A percentile compares a stretch with the other conserved stretches of the same genome.
phyloP scores from a whole-genome alignment of 2,797 vertebrate species.

The Chaunax sp. region DNA sequence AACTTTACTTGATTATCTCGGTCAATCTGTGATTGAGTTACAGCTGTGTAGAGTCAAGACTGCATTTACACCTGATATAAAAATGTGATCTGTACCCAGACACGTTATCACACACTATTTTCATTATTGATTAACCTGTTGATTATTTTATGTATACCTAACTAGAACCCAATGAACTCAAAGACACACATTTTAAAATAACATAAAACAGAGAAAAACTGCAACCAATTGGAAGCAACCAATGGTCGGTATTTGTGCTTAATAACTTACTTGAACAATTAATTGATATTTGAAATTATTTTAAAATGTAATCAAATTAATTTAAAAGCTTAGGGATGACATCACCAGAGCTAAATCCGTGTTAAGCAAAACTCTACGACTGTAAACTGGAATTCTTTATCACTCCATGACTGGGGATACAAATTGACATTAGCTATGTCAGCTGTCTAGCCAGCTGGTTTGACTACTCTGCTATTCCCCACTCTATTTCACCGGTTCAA shows the following conservation, averaged over 20 bases:
- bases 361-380: neutral
- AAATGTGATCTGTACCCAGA: too few relatives aligned
- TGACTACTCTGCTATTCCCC: neutral
- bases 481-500: conserved; percentile 1
- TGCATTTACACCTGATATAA: too few relatives aligned
- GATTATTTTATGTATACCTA: neutral
- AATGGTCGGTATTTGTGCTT: too few relatives aligned
- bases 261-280: too few relatives aligned
- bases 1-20: conserved; percentile 2
- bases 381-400: neutral
- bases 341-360: neutral
- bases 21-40: neutral
- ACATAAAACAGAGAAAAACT: neutral
- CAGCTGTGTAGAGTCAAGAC: too few relatives aligned
- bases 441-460: neutral
- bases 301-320: neutral
- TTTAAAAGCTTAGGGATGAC: neutral
- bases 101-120: too few relatives aligned
- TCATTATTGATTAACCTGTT: too few relatives aligned
- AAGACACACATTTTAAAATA: neutral
- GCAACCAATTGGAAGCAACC: neutral
- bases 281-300: neutral
- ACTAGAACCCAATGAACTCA: neutral
- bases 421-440: conserved; percentile 4
- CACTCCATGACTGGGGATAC: neutral